Evolutionary conservation across 2,888 invertebrate genomes (phyloP).

Genomic region (Aleiodes alternator): DNA sequence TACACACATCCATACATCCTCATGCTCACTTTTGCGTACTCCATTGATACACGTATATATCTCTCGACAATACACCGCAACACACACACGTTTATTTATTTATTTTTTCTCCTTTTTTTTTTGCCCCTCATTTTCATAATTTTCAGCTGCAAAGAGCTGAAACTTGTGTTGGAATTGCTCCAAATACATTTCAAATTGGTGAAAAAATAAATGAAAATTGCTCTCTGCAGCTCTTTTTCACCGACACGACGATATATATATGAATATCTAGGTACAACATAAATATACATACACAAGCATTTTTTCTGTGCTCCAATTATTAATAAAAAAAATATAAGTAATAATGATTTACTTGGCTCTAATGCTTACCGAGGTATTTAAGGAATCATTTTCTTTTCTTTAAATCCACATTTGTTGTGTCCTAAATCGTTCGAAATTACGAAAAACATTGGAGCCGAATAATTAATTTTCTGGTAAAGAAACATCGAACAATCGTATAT

Average conservation of each 20-base stretch:
- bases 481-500: conserved; percentile 70
- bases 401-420: not conserved
- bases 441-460: conserved; percentile 67
- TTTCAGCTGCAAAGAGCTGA: conserved; percentile 12
- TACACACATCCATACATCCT: conserved; percentile 72
- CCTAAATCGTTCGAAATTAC: conserved; percentile 20
- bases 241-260: conserved; percentile 18
- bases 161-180: conserved; percentile 6
- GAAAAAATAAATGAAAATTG: not conserved
- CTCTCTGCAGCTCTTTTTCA: not conserved
- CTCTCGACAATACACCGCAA: conserved; percentile 64
- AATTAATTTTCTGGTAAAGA: conserved; percentile 60
- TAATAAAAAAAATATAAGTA: conserved; percentile 61
- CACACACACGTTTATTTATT: conserved; percentile 66
- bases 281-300: conserved; percentile 75
- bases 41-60: conserved; percentile 61
- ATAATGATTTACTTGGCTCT: conserved; percentile 67
- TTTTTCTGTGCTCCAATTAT: conserved; percentile 71
- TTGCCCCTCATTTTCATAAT: not conserved
- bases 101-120: not conserved
- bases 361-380: conserved; percentile 56
- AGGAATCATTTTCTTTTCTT: conserved; percentile 3
- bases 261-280: conserved; percentile 74
- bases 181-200: conserved; percentile 18
- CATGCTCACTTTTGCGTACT: conserved; percentile 68